Conservation (phyloP, 2,113 vertebrate genomes). For the Corynorhinus townsendii region DNA sequence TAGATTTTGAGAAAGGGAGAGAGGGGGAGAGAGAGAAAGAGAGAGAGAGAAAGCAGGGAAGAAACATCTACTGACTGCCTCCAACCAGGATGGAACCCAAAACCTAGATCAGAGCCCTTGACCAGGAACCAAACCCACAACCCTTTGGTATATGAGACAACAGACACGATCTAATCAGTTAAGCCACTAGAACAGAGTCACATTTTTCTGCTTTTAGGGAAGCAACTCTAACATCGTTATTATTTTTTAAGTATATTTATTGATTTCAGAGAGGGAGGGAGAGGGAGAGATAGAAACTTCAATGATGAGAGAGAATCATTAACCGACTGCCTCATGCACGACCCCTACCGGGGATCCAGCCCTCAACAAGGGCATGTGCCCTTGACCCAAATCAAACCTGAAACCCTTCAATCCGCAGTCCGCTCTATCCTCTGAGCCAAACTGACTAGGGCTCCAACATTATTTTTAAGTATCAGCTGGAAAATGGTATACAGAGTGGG, state of each 20-base stretch:
- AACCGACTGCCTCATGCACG: no score
- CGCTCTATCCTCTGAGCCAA: no score
- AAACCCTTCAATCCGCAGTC: no score
- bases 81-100: not conserved
- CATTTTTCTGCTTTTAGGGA: not conserved
- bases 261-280: no score
- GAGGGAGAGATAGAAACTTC: no score
- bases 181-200: not conserved
- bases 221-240: not conserved
- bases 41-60: not conserved
- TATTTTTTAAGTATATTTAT: not conserved
- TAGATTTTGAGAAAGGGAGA: not conserved
- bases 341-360: no score
- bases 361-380: no score
- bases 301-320: no score
- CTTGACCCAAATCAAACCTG: no score
- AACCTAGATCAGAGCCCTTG: not conserved
- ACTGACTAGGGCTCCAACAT: not conserved
- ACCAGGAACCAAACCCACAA: not conserved
- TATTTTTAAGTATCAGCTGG: not conserved
- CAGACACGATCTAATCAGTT: not conserved
- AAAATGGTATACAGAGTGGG: not conserved
- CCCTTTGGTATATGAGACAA: not conserved
- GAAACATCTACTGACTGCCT: not conserved
- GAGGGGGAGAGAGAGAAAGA: not conserved